Evolutionary conservation across 2,113 vertebrate genomes (phyloP).

Genomic region (Mionectes macconnelli): DNA sequence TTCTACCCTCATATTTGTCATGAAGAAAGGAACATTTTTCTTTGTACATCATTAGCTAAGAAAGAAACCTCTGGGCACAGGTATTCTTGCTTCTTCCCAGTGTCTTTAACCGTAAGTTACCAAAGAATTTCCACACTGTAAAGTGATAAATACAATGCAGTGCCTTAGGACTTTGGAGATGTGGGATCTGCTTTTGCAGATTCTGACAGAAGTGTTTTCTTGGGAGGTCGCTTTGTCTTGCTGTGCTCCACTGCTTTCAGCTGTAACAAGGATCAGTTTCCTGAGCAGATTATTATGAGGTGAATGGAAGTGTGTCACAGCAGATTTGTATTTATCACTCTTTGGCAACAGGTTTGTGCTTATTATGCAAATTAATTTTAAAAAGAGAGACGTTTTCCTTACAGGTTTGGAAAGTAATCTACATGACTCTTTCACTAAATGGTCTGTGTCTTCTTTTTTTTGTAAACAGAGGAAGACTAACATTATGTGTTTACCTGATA

Average conservation of each 20-base stretch:
- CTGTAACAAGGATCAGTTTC: background rate
- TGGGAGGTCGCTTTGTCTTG: background rate
- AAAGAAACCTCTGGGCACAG: accelerated
- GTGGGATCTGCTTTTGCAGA: background rate
- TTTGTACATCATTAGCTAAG: background rate
- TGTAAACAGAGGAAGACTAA: constrained; percentile 15
- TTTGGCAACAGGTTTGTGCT: background rate
- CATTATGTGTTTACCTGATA: constrained; percentile 21
- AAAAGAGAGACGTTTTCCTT: background rate
- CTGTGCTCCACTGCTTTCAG: background rate
- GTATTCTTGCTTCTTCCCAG: background rate
- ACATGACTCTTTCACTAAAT: background rate
- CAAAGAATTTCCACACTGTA: background rate
- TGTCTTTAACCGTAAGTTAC: background rate
- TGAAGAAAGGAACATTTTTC: background rate
- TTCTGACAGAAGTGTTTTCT: background rate
- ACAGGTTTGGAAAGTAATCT: background rate
- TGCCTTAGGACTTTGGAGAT: background rate
- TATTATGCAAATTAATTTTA: background rate
- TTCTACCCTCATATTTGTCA: background rate
- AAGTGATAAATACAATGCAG: background rate
- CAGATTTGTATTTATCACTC: background rate
- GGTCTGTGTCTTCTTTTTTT: background rate
- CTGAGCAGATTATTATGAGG: background rate
- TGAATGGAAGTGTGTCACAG: background rate